phyloP scores from a whole-genome alignment of 2,888 invertebrate species.

The Choristoneura rosaceana region DNA sequence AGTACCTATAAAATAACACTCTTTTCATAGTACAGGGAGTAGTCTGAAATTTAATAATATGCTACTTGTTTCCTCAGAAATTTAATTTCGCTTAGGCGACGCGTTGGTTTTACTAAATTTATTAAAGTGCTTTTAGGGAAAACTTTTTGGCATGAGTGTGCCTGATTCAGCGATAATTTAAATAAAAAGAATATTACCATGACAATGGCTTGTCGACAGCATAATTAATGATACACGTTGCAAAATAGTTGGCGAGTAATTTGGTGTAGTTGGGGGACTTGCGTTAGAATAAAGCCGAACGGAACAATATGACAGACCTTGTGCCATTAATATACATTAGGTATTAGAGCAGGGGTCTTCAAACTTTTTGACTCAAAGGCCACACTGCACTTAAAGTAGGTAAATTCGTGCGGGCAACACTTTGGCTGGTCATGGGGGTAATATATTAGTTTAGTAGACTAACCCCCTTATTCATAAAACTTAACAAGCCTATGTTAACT shows the following conservation, averaged over 20 bases:
- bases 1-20: too few relatives aligned
- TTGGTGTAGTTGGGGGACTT: not conserved
- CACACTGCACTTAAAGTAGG: too few relatives aligned
- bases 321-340: not conserved
- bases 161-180: slow-evolving; percentile 70
- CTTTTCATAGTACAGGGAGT: too few relatives aligned
- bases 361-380: too few relatives aligned
- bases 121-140: not conserved
- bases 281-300: not conserved
- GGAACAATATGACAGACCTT: not conserved
- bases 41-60: too few relatives aligned
- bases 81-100: not conserved
- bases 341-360: too few relatives aligned
- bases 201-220: slow-evolving; percentile 59
- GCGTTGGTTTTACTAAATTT: not conserved
- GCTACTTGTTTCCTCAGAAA: not conserved
- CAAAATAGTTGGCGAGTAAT: slow-evolving; percentile 44
- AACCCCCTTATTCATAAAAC: too few relatives aligned
- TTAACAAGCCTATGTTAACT: too few relatives aligned
- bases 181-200: slow-evolving; percentile 55
- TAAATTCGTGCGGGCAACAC: too few relatives aligned
- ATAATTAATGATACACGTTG: slow-evolving; percentile 67
- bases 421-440: too few relatives aligned
- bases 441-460: too few relatives aligned
- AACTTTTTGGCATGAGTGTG: slow-evolving; percentile 60